Conservation (phyloP, 2,113 vertebrate genomes). For the Hypanus sabinus region DNA sequence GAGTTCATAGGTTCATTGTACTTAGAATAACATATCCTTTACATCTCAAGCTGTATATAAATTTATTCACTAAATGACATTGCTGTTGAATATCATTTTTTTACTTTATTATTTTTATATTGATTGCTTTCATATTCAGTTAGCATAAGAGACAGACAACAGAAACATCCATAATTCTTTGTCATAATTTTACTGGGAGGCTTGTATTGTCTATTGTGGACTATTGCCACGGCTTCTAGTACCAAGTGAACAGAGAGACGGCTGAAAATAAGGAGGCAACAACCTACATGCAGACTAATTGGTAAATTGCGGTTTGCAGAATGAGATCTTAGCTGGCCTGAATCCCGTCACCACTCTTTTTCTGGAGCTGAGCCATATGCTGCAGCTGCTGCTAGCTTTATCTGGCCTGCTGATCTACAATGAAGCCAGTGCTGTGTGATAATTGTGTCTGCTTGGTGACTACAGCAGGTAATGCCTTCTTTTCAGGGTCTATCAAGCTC, state of each 20-base stretch:
- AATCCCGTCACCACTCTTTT: constrained; percentile 69
- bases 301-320: constrained; percentile 48
- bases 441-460: constrained; percentile 74
- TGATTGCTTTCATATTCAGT: background rate
- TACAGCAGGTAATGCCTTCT: constrained; percentile 79
- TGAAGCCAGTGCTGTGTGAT: constrained; percentile 76
- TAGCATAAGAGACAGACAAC: too few relatives aligned
- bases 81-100: background rate
- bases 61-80: background rate
- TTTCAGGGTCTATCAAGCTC: constrained; percentile 77
- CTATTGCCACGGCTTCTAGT: background rate
- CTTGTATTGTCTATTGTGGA: background rate
- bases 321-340: constrained; percentile 68
- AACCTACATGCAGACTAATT: constrained; percentile 44
- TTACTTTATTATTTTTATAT: background rate
- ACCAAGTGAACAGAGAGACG: constrained; percentile 44
- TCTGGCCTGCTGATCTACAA: constrained; percentile 87
- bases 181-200: background rate
- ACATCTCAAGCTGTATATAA: background rate
- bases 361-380: constrained; percentile 86
- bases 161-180: background rate
- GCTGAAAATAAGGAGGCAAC: constrained; percentile 44
- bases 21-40: background rate
- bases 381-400: constrained; percentile 77
- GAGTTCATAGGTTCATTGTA: background rate